Conservation (phyloP, 2,888 invertebrate genomes). For the Chelonus formosanus region DNA sequence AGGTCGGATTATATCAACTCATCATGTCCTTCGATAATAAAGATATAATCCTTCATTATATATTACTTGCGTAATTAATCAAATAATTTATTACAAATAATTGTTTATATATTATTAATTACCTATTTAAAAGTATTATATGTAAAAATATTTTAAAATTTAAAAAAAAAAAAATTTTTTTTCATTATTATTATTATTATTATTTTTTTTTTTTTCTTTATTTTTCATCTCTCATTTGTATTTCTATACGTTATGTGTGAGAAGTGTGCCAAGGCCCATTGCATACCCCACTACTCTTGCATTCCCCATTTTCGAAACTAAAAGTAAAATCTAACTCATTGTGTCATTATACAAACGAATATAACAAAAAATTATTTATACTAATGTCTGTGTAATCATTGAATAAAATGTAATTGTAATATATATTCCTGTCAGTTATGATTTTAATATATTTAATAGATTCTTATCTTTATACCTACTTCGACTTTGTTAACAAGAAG, state of each 20-base stretch:
- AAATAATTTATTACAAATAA: slow-evolving; percentile 3
- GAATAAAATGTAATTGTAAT: too few relatives aligned
- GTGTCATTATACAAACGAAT: slow-evolving; percentile 47
- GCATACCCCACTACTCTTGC: slow-evolving; percentile 44
- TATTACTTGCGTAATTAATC: not conserved
- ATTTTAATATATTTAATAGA: too few relatives aligned
- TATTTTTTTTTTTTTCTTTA: slow-evolving; percentile 27
- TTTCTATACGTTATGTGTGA: slow-evolving; percentile 46
- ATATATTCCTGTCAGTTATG: too few relatives aligned
- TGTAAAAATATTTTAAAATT: too few relatives aligned
- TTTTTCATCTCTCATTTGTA: slow-evolving; percentile 28
- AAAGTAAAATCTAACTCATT: slow-evolving; percentile 65
- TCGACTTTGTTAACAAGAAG: too few relatives aligned
- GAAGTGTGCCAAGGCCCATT: slow-evolving; percentile 63
- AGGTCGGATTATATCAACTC: slow-evolving; percentile 26
- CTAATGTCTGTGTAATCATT: not conserved
- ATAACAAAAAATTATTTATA: not conserved
- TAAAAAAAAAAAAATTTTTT: too few relatives aligned
- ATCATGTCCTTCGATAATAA: slow-evolving; percentile 23
- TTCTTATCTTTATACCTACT: too few relatives aligned
- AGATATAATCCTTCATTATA: not conserved
- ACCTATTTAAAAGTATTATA: too few relatives aligned
- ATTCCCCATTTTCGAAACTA: slow-evolving; percentile 64
- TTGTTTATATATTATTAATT: too few relatives aligned
- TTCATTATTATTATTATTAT: slow-evolving; percentile 15